Percentiles rank a stretch among this genome's conserved stretches.
phyloP scores from a whole-genome alignment of 2,888 invertebrate species.

The Philereme transversata region DNA sequence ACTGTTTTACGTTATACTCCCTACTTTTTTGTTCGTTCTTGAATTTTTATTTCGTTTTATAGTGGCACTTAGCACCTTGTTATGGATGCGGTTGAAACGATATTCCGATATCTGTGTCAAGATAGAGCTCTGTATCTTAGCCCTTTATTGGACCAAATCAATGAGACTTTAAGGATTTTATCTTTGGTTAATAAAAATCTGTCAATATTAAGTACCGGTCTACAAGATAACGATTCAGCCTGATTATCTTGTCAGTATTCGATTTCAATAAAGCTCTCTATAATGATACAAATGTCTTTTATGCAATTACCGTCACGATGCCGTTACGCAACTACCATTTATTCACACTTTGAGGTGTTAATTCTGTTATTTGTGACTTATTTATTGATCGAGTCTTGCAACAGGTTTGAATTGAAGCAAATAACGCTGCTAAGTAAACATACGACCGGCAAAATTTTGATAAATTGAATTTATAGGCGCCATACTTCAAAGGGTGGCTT shows the following conservation, averaged over 20 bases:
- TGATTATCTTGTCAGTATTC: slow-evolving; percentile 52
- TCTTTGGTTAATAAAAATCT: neutral
- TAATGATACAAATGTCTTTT: slow-evolving; percentile 48
- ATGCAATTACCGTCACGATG: slow-evolving; percentile 56
- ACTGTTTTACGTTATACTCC: slow-evolving; percentile 12
- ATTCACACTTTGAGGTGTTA: slow-evolving; percentile 60
- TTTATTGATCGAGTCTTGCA: slow-evolving; percentile 56
- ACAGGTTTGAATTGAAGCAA: slow-evolving; percentile 52
- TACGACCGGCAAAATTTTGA: slow-evolving; percentile 50
- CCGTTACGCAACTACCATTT: slow-evolving; percentile 56
- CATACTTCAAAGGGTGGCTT: slow-evolving; percentile 54
- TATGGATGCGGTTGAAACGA: neutral
- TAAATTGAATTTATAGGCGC: slow-evolving; percentile 50
- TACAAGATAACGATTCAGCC: slow-evolving; percentile 2
- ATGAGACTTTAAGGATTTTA: no score
- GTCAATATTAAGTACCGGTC: neutral
- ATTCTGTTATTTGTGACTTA: slow-evolving; percentile 61
- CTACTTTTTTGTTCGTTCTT: slow-evolving; percentile 1
- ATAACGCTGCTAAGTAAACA: slow-evolving; percentile 56
- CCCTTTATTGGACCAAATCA: no score
- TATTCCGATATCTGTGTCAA: neutral
- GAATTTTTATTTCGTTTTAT: slow-evolving; percentile 9
- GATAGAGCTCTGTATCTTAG: neutral
- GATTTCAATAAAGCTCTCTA: slow-evolving; percentile 44
- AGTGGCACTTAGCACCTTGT: slow-evolving; percentile 17